These are phyloP conservation scores for Nasua narica DNA, from an alignment of 2,797 vertebrate species.

Conservation along the genomic window DNA sequence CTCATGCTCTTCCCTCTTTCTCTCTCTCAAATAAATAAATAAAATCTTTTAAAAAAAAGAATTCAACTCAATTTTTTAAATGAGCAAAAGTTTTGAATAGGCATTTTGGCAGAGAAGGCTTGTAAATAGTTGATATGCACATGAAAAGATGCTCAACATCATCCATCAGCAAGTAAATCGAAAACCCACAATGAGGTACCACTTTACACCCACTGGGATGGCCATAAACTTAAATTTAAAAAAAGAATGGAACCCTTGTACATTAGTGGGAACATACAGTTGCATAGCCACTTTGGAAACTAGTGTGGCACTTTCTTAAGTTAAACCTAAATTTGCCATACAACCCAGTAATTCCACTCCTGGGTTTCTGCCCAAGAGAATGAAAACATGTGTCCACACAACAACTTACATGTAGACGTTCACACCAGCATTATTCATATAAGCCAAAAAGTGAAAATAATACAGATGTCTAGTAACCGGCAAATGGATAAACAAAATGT, in stretches of 20 bases:
- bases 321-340: slow-evolving; percentile 43
- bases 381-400: slow-evolving; percentile 5
- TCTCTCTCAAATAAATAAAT: background rate
- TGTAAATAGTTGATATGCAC: slow-evolving; percentile 18
- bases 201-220: background rate
- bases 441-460: background rate
- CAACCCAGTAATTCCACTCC: background rate
- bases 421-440: background rate
- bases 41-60: background rate
- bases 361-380: background rate
- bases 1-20: background rate
- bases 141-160: background rate
- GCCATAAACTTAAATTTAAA: slow-evolving; percentile 37
- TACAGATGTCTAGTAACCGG: background rate
- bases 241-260: background rate
- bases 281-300: slow-evolving; percentile 28
- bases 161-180: slow-evolving; percentile 16
- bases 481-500: background rate
- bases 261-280: background rate
- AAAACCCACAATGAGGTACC: background rate
- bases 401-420: background rate
- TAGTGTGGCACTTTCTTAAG: slow-evolving; percentile 13
- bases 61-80: slow-evolving; percentile 15
- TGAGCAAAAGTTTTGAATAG: slow-evolving; percentile 8
- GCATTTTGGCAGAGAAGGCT: background rate